A percentile compares a stretch with the other conserved stretches of the same genome.
phyloP scores from a whole-genome alignment of 2,888 invertebrate genomes.

The Cosmopolites sordidus region DNA sequence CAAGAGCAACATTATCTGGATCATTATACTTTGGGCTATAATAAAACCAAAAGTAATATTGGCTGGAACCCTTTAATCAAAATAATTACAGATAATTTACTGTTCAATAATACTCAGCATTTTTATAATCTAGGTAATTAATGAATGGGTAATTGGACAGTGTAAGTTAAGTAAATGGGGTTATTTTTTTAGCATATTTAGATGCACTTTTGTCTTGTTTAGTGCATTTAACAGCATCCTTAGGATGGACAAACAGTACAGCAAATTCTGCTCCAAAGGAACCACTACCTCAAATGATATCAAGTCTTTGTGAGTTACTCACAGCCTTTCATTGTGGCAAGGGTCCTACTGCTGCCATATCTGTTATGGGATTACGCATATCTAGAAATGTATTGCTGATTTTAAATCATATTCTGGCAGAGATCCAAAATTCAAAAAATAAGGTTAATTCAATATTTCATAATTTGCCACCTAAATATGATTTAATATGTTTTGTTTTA shows the following conservation, averaged over 20 bases:
- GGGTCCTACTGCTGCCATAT: constrained; percentile 50
- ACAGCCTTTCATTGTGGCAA: constrained; percentile 52
- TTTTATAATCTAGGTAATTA: constrained; percentile 54
- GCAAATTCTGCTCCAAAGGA: constrained; percentile 31
- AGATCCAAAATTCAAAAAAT: constrained; percentile 49
- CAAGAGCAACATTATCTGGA: constrained; percentile 41
- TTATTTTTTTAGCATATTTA: constrained; percentile 48
- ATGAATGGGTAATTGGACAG: not conserved
- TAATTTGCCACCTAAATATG: too few species aligned
- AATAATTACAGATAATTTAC: constrained; percentile 50
- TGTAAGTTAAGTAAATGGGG: too few species aligned
- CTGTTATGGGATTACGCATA: constrained; percentile 56
- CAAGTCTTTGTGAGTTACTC: constrained; percentile 50
- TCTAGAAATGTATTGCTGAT: constrained; percentile 53
- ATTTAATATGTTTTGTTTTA: constrained; percentile 4
- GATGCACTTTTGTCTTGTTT: constrained; percentile 51
- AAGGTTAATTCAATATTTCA: constrained; percentile 37
- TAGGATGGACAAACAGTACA: constrained; percentile 49
- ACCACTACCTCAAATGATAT: constrained; percentile 45
- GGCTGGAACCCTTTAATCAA: constrained; percentile 50
- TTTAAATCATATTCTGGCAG: constrained; percentile 52
- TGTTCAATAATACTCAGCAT: constrained; percentile 52
- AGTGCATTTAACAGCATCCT: constrained; percentile 50
- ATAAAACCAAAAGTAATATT: constrained; percentile 13
- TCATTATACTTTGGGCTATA: constrained; percentile 30